Percentiles rank a stretch among this genome's conserved stretches.
Conservation (phyloP, 2,888 invertebrate species). For the Clistopyga incitator region DNA sequence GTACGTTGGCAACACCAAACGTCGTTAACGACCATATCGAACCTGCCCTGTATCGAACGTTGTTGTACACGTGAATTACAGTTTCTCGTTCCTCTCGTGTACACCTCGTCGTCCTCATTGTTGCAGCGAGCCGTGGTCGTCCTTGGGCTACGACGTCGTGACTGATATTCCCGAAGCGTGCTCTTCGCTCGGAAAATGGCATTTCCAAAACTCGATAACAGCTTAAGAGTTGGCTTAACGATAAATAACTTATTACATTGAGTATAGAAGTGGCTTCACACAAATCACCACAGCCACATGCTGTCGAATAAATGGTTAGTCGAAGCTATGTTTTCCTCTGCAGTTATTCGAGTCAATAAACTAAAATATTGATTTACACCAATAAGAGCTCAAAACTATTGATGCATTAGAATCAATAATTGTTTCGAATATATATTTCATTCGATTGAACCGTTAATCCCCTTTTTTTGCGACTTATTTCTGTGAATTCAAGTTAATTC, state of each 20-base stretch:
- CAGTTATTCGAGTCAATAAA: no score
- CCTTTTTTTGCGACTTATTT: no score
- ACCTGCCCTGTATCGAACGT: constrained; percentile 32
- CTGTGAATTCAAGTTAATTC: no score
- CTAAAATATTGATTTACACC: no score
- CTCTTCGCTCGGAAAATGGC: neutral
- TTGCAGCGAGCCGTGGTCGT: constrained; percentile 1
- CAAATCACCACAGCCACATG: no score
- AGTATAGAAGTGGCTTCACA: no score
- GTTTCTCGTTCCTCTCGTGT: constrained; percentile 11
- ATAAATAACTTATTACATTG: neutral
- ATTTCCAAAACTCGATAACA: constrained; percentile 3
- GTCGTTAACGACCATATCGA: constrained; percentile 50
- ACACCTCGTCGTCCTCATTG: constrained; percentile 19
- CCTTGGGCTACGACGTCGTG: neutral
- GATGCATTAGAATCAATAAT: no score
- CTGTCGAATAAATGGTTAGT: no score
- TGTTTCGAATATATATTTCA: no score
- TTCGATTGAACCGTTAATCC: no score
- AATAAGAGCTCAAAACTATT: no score
- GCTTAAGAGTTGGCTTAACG: neutral
- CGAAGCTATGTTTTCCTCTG: no score
- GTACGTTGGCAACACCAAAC: constrained; percentile 44
- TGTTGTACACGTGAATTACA: constrained; percentile 44
- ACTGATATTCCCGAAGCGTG: constrained; percentile 19